Conservation (phyloP, 2,888 invertebrate species). For the Ichneumon xanthorius region DNA sequence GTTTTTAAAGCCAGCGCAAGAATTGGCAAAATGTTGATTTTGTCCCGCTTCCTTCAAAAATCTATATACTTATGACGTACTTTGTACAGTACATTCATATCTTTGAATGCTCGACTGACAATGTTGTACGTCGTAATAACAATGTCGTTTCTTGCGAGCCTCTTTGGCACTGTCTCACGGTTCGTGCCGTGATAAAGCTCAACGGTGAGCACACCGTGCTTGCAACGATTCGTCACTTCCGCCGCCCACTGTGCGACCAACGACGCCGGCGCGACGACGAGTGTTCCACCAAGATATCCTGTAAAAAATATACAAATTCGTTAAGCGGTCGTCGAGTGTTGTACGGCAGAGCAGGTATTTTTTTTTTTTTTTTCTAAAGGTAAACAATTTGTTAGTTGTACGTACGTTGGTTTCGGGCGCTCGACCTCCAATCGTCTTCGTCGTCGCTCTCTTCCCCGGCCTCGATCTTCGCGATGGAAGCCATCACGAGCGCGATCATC, state of each 20-base stretch:
- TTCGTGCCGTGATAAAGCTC: slow-evolving; percentile 92
- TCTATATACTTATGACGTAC: slow-evolving; percentile 73
- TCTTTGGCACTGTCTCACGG: slow-evolving; percentile 86
- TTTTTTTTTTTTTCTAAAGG: background rate
- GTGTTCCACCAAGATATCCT: slow-evolving; percentile 88
- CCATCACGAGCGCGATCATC: slow-evolving; percentile 91
- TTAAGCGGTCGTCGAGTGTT: background rate
- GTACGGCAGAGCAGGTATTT: background rate
- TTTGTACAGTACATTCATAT: slow-evolving; percentile 76
- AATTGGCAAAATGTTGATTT: too few relatives aligned
- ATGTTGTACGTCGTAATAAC: slow-evolving; percentile 96
- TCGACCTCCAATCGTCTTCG: slow-evolving; percentile 74
- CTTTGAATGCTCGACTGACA: slow-evolving; percentile 87
- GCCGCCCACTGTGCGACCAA: slow-evolving; percentile 95
- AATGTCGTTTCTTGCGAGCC: slow-evolving; percentile 90
- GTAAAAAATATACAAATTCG: slow-evolving; percentile 64
- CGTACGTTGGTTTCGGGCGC: slow-evolving; percentile 69
- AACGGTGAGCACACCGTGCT: slow-evolving; percentile 87
- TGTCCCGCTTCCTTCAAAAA: too few relatives aligned
- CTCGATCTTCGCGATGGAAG: slow-evolving; percentile 31
- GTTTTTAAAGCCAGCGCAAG: too few relatives aligned
- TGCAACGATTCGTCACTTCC: slow-evolving; percentile 90
- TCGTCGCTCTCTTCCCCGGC: slow-evolving; percentile 81
- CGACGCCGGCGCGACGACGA: slow-evolving; percentile 97
- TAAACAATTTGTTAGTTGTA: background rate